phyloP scores from a whole-genome alignment of 2,888 invertebrate genomes.

The Cerceris ruficornis region DNA sequence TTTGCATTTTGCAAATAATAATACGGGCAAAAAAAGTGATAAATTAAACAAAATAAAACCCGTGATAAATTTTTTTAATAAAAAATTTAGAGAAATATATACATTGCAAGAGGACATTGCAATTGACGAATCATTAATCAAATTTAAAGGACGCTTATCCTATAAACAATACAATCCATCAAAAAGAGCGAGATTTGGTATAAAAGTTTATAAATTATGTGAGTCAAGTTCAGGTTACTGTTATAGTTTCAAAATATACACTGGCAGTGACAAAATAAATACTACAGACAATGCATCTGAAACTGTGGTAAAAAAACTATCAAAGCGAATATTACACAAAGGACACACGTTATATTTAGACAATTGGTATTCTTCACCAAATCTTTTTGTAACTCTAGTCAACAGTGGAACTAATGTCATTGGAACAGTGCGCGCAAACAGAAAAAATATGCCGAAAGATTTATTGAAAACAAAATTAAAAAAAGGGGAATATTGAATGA shows the following conservation, averaged over 20 bases:
- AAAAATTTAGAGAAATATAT: conserved; percentile 53
- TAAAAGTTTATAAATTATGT: conserved; percentile 69
- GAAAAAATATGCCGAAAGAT: conserved; percentile 48
- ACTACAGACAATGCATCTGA: conserved; percentile 28
- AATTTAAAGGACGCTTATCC: conserved; percentile 63
- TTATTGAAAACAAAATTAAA: conserved; percentile 34
- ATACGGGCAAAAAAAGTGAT: conserved; percentile 25
- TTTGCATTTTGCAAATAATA: conserved; percentile 57
- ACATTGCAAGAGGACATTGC: conserved; percentile 42
- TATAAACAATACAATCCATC: conserved; percentile 58
- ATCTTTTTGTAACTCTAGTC: conserved; percentile 24
- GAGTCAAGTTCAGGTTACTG: conserved; percentile 52
- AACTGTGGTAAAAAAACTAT: conserved; percentile 34
- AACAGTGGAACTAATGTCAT: conserved; percentile 29
- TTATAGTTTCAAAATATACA: conserved; percentile 56
- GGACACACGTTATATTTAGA: conserved; percentile 39
- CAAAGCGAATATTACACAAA: conserved; percentile 20
- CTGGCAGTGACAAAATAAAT: conserved; percentile 45
- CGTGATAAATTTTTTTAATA: conserved; percentile 51
- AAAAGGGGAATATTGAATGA: conserved; percentile 31
- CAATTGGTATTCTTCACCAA: conserved; percentile 42
- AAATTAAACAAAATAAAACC: conserved; percentile 34
- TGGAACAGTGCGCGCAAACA: conserved; percentile 43
- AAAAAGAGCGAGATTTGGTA: conserved; percentile 67
- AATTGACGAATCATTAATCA: conserved; percentile 65